A percentile compares a stretch with the other conserved stretches of the same genome.
These are phyloP conservation scores for Burhinus oedicnemus DNA, from an alignment of 2,113 vertebrate species.

Conservation along the genomic window DNA sequence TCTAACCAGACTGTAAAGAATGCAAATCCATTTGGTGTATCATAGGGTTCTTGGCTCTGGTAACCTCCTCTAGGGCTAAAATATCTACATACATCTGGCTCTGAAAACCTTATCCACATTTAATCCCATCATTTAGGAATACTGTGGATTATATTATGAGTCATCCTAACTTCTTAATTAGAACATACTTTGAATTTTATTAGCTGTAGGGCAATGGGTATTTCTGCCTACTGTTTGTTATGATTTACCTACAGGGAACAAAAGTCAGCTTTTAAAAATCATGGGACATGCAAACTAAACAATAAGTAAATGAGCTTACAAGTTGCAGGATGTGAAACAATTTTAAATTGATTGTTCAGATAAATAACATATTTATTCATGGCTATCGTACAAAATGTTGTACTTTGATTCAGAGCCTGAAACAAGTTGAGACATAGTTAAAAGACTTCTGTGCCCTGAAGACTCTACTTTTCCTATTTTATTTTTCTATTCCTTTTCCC, in stretches of 20 bases:
- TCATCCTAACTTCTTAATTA: slow-evolving; percentile 38
- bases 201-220: background rate
- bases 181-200: background rate
- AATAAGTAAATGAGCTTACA: background rate
- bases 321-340: background rate
- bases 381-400: background rate
- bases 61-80: background rate
- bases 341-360: background rate
- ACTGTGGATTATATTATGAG: slow-evolving; percentile 9
- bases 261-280: background rate
- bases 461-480: background rate
- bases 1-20: background rate
- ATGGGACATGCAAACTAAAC: background rate
- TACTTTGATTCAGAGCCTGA: background rate
- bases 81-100: background rate
- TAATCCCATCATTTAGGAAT: slow-evolving; percentile 18
- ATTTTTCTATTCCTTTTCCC: background rate
- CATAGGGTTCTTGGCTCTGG: background rate
- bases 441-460: background rate
- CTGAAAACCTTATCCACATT: background rate
- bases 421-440: background rate
- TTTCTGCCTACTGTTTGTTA: background rate
- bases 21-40: background rate
- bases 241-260: background rate
- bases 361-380: background rate